Percentiles rank a stretch among this genome's conserved stretches.
Conservation (phyloP, 2,888 invertebrate genomes). For the Choristoneura rosaceana region DNA sequence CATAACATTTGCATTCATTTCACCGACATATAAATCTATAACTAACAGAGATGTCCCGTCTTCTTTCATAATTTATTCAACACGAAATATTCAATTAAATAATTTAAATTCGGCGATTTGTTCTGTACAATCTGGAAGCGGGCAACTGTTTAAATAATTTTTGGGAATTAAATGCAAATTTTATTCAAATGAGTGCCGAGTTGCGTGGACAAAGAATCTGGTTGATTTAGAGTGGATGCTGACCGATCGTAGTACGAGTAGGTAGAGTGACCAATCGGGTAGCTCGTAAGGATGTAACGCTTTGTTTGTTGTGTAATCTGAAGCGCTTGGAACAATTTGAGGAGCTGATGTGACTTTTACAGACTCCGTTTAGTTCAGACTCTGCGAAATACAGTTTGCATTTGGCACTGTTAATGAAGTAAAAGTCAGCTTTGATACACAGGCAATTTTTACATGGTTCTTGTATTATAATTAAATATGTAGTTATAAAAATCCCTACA, state of each 20-base stretch:
- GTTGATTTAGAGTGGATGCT: constrained; percentile 14
- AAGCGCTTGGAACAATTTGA: constrained; percentile 49
- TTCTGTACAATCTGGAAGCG: constrained; percentile 21
- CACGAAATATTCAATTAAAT: constrained; percentile 17
- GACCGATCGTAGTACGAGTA: constrained; percentile 27
- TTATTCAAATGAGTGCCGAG: constrained; percentile 21
- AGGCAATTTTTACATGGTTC: too few relatives aligned
- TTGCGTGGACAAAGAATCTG: background rate
- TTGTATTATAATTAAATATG: too few relatives aligned
- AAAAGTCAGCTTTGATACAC: too few relatives aligned
- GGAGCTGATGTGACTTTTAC: constrained; percentile 44
- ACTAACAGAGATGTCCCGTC: constrained; percentile 11
- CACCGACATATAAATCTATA: constrained; percentile 9
- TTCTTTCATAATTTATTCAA: constrained; percentile 18
- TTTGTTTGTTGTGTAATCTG: constrained; percentile 58
- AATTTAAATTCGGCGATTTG: constrained; percentile 23
- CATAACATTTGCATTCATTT: constrained; percentile 37
- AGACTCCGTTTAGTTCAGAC: background rate
- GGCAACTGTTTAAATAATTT: constrained; percentile 13
- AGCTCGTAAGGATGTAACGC: constrained; percentile 25
- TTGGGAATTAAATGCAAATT: constrained; percentile 21
- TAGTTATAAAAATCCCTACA: too few relatives aligned
- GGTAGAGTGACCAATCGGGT: constrained; percentile 19
- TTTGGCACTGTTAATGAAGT: too few relatives aligned
- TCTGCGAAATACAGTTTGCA: background rate